Base-by-base conservation (phyloP, 1,140 invertebrate species). In the Drosophila azteca region DNA sequence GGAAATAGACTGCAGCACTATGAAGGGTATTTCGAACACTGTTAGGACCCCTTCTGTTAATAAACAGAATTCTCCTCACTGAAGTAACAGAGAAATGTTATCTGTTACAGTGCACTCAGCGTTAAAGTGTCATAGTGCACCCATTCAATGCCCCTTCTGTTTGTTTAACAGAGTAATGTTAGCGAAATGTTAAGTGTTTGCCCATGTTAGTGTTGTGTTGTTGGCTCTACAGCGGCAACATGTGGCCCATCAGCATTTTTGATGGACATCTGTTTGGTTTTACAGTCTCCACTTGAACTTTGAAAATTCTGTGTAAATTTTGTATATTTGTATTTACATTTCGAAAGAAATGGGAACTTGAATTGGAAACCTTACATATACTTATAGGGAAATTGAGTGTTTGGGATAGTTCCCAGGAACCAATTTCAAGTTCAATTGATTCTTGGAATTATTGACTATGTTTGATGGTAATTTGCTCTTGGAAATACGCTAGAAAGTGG, bases 241-340 rank as follows among this genome's bases (percentile, higher is more conserved):
- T 75, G 71, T 75, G 71, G 71, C 72, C 72, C 61, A 66, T 75
- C 67, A 69, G 65, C 51, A 58, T 49, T 70, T 39, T 58, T 70
- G 67, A 69, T 70, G 69, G 65, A 69, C 65, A 58, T 69, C 50
- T 58, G 57, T 29, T 44, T 58, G 68, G 51, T 58, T 69, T 58
- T 69, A 49, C 20, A 70, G 64, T 70, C 65, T 26, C 15, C 45
- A 50, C 67, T 69, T 69, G 52, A 70, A 69, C 66, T 69, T 50
- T 43, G 2, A 45, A 29, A 17, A 66, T 22, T 9, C 29, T 43
- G 31, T 69, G 43, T 69, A 57, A 69, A 68, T 68, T 68, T 26
- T 26, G 3, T 68, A 1, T 55, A 55, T 24, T 6, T 26, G 3
- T 26, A 26, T 26, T 26, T 26, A 26, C 4, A 26, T 26, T 26